Percentiles rank a stretch among this genome's conserved stretches.
Evolutionary conservation across 1,140 invertebrate genomes (phyloP).

Genomic region (Tachypleus tridentatus): DNA sequence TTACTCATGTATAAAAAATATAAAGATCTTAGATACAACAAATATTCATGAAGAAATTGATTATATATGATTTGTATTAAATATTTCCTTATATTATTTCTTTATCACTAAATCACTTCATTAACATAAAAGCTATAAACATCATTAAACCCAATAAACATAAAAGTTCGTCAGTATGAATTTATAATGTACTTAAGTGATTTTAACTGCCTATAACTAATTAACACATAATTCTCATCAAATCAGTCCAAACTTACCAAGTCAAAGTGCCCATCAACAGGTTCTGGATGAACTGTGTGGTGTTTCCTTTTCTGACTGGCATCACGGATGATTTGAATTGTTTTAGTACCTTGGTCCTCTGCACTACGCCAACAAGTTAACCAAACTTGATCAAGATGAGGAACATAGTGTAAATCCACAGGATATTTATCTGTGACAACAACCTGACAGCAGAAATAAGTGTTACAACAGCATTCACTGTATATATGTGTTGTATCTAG

Average conservation of each 20-base stretch:
- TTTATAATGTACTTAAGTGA: too few species aligned
- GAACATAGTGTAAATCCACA: slow-evolving; percentile 56
- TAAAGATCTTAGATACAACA: too few species aligned
- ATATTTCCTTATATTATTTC: too few species aligned
- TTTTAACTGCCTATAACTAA: too few species aligned
- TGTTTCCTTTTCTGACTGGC: slow-evolving; percentile 61
- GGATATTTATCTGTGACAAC: slow-evolving; percentile 61
- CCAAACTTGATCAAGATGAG: slow-evolving; percentile 65
- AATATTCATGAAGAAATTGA: too few species aligned
- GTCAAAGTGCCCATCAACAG: slow-evolving; percentile 66
- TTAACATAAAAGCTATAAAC: too few species aligned
- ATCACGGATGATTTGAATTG: slow-evolving; percentile 57
- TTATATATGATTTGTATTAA: too few species aligned
- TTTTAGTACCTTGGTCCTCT: slow-evolving; percentile 49
- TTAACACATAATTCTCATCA: too few species aligned
- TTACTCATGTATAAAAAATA: too few species aligned
- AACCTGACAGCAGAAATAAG: slow-evolving; percentile 37
- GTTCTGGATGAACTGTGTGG: slow-evolving; percentile 63
- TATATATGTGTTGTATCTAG: background rate
- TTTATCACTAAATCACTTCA: too few species aligned
- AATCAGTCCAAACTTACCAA: slow-evolving; percentile 38
- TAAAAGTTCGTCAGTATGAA: too few species aligned
- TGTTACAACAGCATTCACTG: background rate
- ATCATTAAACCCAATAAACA: too few species aligned
- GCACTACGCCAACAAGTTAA: slow-evolving; percentile 55